Evolutionary conservation across 2,797 vertebrate genomes (phyloP).

Genomic region (Anabas testudineus): DNA sequence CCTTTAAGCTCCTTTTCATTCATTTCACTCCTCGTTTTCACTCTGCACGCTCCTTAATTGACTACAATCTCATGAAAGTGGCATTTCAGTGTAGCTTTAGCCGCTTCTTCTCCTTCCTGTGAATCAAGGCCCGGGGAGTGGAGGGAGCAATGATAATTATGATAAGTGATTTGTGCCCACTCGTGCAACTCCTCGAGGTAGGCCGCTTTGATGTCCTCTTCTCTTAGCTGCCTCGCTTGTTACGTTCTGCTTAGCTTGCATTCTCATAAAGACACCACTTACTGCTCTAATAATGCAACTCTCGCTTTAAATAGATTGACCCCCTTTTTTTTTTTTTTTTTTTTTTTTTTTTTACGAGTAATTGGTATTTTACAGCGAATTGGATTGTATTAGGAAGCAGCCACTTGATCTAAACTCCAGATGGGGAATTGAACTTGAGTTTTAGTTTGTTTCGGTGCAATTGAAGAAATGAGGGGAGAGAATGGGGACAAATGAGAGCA

Average conservation of each 20-base stretch:
- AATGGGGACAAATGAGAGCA: conserved; percentile 24
- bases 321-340: conserved; percentile 4
- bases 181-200: conserved; percentile 54
- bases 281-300: conserved; percentile 55
- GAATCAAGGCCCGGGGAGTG: conserved; percentile 25
- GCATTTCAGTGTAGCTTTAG: conserved; percentile 57
- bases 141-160: conserved; percentile 64
- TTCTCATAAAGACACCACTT: conserved; percentile 62
- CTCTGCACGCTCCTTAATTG: conserved; percentile 50
- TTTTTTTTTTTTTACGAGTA: conserved; percentile 29
- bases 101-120: background rate
- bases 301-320: conserved; percentile 40
- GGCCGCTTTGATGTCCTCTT: conserved; percentile 56
- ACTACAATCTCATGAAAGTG: conserved; percentile 55
- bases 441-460: conserved; percentile 28
- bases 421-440: conserved; percentile 31
- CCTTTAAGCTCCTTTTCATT: conserved; percentile 59
- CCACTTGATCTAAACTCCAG: conserved; percentile 41
- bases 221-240: conserved; percentile 50
- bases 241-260: conserved; percentile 62
- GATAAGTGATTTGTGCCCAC: conserved; percentile 74
- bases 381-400: conserved; percentile 46
- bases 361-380: conserved; percentile 63
- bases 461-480: background rate
- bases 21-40: conserved; percentile 39